A percentile compares a stretch with the other conserved stretches of the same genome.
phyloP scores from a whole-genome alignment of 64 coral and sea anemone genomes.

The Trachythela sp. region DNA sequence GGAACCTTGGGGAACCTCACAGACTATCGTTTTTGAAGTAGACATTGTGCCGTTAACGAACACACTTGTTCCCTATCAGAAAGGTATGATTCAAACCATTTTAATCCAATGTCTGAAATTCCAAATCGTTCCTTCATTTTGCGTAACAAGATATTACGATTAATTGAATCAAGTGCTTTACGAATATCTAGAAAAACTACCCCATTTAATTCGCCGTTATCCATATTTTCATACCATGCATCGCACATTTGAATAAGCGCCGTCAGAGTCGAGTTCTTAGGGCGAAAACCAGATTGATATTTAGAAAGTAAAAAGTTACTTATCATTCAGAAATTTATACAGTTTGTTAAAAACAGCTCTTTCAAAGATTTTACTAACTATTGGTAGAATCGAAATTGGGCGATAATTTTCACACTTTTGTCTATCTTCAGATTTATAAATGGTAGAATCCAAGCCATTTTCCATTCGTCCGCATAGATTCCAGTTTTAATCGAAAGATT shows the following conservation, averaged over 20 bases:
- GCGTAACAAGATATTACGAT: neutral
- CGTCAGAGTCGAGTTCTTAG: neutral
- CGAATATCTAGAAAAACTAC: neutral
- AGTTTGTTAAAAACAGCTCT: constrained; percentile 14
- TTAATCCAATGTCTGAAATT: neutral
- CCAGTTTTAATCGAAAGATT: constrained; percentile 5
- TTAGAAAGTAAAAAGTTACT: constrained; percentile 21
- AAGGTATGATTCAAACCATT: neutral
- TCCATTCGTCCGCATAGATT: constrained; percentile 27
- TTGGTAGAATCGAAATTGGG: constrained; percentile 20
- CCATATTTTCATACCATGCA: neutral
- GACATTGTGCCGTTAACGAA: neutral
- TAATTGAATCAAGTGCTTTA: neutral
- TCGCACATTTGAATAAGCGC: constrained; percentile 18
- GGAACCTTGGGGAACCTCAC: neutral
- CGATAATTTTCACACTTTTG: constrained; percentile 27
- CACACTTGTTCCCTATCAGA: neutral
- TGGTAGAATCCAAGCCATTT: constrained; percentile 22
- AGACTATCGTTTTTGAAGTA: neutral
- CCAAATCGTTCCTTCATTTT: neutral
- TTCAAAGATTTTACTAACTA: constrained; percentile 38
- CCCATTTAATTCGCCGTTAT: neutral
- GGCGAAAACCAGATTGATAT: constrained; percentile 37
- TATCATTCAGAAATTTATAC: constrained; percentile 24
- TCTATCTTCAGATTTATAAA: constrained; percentile 39